Conservation (phyloP, 2,888 invertebrate species). For the Pasiphila rectangulata region DNA sequence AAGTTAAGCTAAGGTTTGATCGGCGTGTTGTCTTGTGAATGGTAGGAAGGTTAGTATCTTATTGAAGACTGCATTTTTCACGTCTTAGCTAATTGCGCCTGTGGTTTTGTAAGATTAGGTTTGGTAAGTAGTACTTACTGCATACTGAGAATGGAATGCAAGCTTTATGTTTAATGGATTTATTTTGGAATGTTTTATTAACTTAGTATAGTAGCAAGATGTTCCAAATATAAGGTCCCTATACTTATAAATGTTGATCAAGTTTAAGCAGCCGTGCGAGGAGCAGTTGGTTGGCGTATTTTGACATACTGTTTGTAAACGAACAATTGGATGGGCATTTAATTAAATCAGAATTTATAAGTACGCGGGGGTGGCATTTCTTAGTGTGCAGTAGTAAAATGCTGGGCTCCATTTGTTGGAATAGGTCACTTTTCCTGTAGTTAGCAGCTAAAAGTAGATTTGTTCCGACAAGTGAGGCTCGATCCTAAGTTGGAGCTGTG, state of each 20-base stretch:
- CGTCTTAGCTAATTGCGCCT: conserved; percentile 66
- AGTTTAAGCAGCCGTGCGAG: too few relatives aligned
- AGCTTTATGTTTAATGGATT: conserved; percentile 28
- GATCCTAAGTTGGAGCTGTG: conserved; percentile 13
- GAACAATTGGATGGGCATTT: too few relatives aligned
- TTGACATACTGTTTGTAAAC: too few relatives aligned
- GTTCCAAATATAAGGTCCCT: background rate
- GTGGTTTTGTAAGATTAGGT: conserved; percentile 56
- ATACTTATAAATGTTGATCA: too few relatives aligned
- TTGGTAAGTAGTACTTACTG: conserved; percentile 47
- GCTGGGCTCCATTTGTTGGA: background rate
- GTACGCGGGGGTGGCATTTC: too few relatives aligned
- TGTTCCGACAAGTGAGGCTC: background rate
- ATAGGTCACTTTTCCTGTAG: background rate
- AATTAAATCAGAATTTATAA: too few relatives aligned
- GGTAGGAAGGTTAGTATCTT: conserved; percentile 63
- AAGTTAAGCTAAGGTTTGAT: conserved; percentile 35
- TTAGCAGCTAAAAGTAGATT: background rate
- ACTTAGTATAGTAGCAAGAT: conserved; percentile 5
- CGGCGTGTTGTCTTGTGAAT: conserved; percentile 67
- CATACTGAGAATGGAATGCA: conserved; percentile 40
- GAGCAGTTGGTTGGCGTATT: too few relatives aligned
- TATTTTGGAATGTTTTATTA: background rate
- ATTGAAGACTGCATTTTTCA: conserved; percentile 78
- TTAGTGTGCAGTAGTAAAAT: conserved; percentile 19